A percentile compares a stretch with the other conserved stretches of the same genome.
Conservation (phyloP, 2,888 invertebrate species). For the Zelleria hepariella region DNA sequence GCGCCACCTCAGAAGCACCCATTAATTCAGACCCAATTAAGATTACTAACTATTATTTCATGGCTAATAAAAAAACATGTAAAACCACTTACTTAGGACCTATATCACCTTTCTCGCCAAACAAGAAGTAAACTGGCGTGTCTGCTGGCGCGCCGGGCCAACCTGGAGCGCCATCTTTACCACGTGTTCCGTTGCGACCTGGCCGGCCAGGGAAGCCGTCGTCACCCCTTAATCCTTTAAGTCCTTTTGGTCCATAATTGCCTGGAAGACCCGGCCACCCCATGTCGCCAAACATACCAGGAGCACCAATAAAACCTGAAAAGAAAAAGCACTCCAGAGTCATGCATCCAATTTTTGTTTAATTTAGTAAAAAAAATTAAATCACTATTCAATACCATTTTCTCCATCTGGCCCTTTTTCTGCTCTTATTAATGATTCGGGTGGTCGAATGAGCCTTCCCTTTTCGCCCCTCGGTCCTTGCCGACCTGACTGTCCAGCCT, state of each 20-base stretch:
- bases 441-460: constrained; percentile 45
- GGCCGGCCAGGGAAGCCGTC: constrained; percentile 58
- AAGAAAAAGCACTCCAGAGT: no score
- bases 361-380: no score
- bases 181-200: constrained; percentile 60
- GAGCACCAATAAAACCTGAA: constrained; percentile 56
- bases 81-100: constrained; percentile 41
- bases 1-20: no score
- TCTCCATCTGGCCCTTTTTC: constrained; percentile 73
- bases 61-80: no score
- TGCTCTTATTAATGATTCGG: constrained; percentile 34
- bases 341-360: no score
- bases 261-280: constrained; percentile 43
- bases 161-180: constrained; percentile 68
- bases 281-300: constrained; percentile 49
- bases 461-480: constrained; percentile 67
- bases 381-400: no score
- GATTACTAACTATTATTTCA: no score
- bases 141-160: constrained; percentile 56
- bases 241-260: constrained; percentile 39
- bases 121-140: constrained; percentile 39
- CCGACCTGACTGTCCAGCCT: constrained; percentile 49
- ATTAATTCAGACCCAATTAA: no score
- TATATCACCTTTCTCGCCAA: constrained; percentile 63
- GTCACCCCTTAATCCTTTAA: constrained; percentile 43